Conservation (phyloP, 2,888 invertebrate genomes). For the Ophion obscuratus region DNA sequence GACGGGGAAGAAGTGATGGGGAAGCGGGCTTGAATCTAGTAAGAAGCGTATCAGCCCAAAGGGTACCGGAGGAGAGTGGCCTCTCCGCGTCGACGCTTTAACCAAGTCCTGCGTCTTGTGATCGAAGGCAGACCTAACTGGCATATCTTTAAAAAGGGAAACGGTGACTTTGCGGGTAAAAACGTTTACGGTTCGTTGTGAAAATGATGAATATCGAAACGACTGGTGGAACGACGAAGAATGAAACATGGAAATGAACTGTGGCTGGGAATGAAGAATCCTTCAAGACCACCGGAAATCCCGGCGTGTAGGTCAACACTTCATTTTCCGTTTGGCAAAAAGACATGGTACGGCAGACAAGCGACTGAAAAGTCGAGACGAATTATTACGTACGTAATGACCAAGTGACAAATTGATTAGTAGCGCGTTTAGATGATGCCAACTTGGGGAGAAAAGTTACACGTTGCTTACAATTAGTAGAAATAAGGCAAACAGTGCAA, state of each 20-base stretch:
- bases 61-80: slow-evolving; percentile 81
- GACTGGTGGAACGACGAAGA: slow-evolving; percentile 7
- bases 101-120: slow-evolving; percentile 51
- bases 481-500: slow-evolving; percentile 6
- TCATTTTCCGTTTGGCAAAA: slow-evolving; percentile 76
- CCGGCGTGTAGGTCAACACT: slow-evolving; percentile 70
- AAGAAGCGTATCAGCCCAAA: slow-evolving; percentile 75
- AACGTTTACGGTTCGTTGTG: slow-evolving; percentile 75
- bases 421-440: slow-evolving; percentile 63
- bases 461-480: not conserved
- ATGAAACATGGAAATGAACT: slow-evolving; percentile 33
- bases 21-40: slow-evolving; percentile 67
- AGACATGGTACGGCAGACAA: slow-evolving; percentile 13
- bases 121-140: slow-evolving; percentile 76
- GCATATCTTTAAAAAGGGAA: slow-evolving; percentile 80
- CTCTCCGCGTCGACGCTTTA: slow-evolving; percentile 69
- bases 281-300: slow-evolving; percentile 64
- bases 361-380: slow-evolving; percentile 40
- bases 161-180: slow-evolving; percentile 77
- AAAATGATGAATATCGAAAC: slow-evolving; percentile 59
- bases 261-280: slow-evolving; percentile 12
- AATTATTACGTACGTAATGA: slow-evolving; percentile 67
- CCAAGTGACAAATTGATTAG: slow-evolving; percentile 73
- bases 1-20: slow-evolving; percentile 54
- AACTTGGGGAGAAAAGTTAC: slow-evolving; percentile 46